Evolutionary conservation across 2,113 vertebrate genomes (phyloP).

Genomic region (Pseudorhombus dupliciocellatus): DNA sequence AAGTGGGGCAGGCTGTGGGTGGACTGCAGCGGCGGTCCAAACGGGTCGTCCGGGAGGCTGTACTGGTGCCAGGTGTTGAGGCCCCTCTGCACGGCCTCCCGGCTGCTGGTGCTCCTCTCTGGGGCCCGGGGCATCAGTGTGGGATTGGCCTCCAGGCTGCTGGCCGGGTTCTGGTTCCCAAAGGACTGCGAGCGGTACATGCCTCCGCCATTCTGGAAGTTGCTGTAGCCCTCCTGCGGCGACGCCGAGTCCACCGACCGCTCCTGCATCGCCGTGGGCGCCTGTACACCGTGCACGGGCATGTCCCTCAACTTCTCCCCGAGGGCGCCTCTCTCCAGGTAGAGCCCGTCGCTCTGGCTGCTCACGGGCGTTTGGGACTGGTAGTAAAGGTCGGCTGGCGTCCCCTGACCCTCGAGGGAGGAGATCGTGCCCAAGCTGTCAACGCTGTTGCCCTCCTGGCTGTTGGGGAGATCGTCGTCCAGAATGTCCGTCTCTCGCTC

Average conservation of each 20-base stretch:
- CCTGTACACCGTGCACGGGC: constrained; percentile 79
- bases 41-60: constrained; percentile 82
- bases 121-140: constrained; percentile 82
- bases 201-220: constrained; percentile 76
- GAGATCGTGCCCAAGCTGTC: constrained; percentile 92
- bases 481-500: constrained; percentile 95
- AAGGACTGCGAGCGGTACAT: constrained; percentile 88
- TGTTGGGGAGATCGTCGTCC: constrained; percentile 91
- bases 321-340: constrained; percentile 65
- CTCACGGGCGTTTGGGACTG: constrained; percentile 80
- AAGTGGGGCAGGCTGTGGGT: constrained; percentile 89
- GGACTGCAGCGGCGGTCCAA: constrained; percentile 78
- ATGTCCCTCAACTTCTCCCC: constrained; percentile 69
- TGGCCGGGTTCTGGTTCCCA: constrained; percentile 73
- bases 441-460: constrained; percentile 91
- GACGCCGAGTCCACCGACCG: constrained; percentile 76
- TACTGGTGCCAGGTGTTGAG: constrained; percentile 93
- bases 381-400: constrained; percentile 79
- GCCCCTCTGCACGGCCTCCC: constrained; percentile 94
- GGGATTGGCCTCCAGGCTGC: constrained; percentile 76
- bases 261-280: constrained; percentile 85
- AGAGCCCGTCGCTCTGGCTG: constrained; percentile 72
- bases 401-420: constrained; percentile 89
- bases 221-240: constrained; percentile 72
- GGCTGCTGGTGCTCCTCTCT: constrained; percentile 90